Evolutionary conservation across 2,888 invertebrate species (phyloP).

Genomic region (Coenonympha arcania): DNA sequence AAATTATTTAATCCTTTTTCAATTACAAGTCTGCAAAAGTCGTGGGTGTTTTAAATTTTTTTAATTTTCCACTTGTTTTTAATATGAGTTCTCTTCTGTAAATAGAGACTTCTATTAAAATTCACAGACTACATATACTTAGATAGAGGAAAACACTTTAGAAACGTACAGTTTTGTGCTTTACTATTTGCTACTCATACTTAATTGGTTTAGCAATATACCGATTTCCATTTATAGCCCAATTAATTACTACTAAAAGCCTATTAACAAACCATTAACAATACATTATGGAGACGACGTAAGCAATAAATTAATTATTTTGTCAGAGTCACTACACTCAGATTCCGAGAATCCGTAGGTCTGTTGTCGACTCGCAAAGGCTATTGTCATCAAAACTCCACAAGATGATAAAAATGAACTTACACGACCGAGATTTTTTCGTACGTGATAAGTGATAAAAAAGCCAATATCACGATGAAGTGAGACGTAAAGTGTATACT

Average conservation of each 20-base stretch:
- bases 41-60: no score
- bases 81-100: no score
- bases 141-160: no score
- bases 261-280: slow-evolving; percentile 5
- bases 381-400: not conserved
- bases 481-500: not conserved
- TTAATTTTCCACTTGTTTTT: no score
- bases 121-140: no score
- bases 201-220: not conserved
- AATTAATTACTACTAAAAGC: slow-evolving; percentile 5
- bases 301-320: slow-evolving; percentile 1
- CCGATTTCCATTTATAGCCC: not conserved
- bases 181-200: not conserved
- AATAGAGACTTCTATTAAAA: no score
- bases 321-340: not conserved
- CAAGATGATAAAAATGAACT: not conserved
- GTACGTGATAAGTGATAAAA: not conserved
- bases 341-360: not conserved
- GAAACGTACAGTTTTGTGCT: not conserved
- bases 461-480: not conserved
- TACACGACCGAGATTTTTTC: not conserved
- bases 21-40: no score
- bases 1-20: no score
- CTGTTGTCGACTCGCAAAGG: not conserved
- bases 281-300: slow-evolving; percentile 1